Evolutionary conservation across 2,797 vertebrate species (phyloP), one percentile per base, ranked within the genome.

Genomic region (Chaetophractus vellerosus): DNA sequence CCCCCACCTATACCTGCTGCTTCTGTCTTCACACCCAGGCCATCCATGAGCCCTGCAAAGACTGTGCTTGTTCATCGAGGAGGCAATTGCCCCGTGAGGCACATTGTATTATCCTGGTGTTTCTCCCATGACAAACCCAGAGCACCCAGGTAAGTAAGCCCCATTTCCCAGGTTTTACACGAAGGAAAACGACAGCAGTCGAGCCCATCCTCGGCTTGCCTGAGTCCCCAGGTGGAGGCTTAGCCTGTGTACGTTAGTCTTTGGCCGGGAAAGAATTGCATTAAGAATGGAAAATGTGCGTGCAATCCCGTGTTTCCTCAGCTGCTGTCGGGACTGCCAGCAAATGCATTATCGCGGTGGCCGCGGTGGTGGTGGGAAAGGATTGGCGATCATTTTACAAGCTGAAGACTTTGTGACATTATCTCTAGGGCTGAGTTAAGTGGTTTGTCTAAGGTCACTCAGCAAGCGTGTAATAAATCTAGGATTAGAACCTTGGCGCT

Each of bases 391-490:
- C 90, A 57, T 24, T 89, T 87, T 33, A 52, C 80, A 76, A 36
- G 79, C 76, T 75, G 96, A 66, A 38, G 81, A 68, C 78, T 33
- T 16, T 7, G 55, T 75, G 96, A 90, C 48, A 10, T 90, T 92
- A 91, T 94, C 94, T 95, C 33, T 63, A 36, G 57, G 41, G 45
- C 6, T 71, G 80, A 81, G 87, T 72, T 79, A 88, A 96, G 90
- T 93, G 89, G 89, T 90, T 96, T 90, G 91, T 94, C 92, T 76
- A 68, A 96, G 92, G 92, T 95, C 48, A 72, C 95, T 94, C 38
- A 52, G 87, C 80, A 23, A 93, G 79, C 64, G 79, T 19, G 45
- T 81, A 76, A 87, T 64, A 84, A 94, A 83, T 61, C 91, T 82
- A 76, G 91, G 79, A 55, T 92, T 89, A 93, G 93, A 84, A 83